Base-by-base conservation (phyloP, 2,113 vertebrate species). In the Pedionomus torquatus region DNA sequence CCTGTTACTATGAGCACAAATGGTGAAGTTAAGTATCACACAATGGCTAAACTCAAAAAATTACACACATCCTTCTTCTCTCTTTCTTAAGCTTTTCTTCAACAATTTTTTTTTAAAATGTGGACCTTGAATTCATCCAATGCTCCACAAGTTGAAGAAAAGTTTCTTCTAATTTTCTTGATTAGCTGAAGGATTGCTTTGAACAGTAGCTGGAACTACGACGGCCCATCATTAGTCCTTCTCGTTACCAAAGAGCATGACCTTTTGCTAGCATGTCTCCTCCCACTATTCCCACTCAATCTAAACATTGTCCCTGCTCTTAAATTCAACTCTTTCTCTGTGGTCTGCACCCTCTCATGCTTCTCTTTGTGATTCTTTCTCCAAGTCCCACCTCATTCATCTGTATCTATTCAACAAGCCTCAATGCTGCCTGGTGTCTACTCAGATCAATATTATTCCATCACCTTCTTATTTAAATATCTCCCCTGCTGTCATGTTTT, bases 51-150 rank as follows among this genome's bases (percentile, higher is more conserved):
- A 63, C 24, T 33, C 9, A 65, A 30, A 58, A 54, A 64, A 4
- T 1, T 20, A 1, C 4, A 28, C 0, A 0, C 9, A 54, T 64
- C 7, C 20, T 85, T 72, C 54, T 90, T 48, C 64, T 37, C 10
- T 48, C 7, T 80, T 21, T 74, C 55, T 71, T 55, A 51, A 68
- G 11, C 1, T 81, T 81, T 71, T 89, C 49, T 70, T 84, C 35
- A 75, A 20, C 23, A 82, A 24, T 7, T 33, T 93, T 7, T 33
- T 93, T 77, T 81, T 3, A 15, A 87, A 74, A 43, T 30, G 14
- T 51, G 8, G 20, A 82, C 41, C 13, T 49, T 66, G 24, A 84
- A 54, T 93, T 49, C 18, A 57, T 48, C 16, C 66, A 46, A 33
- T 51, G 4, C 2, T 70, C 17, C 52, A 39, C 4, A 75, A 61